Base-by-base conservation (phyloP, 2,113 vertebrate species). In the Lasiurus cinereus region DNA sequence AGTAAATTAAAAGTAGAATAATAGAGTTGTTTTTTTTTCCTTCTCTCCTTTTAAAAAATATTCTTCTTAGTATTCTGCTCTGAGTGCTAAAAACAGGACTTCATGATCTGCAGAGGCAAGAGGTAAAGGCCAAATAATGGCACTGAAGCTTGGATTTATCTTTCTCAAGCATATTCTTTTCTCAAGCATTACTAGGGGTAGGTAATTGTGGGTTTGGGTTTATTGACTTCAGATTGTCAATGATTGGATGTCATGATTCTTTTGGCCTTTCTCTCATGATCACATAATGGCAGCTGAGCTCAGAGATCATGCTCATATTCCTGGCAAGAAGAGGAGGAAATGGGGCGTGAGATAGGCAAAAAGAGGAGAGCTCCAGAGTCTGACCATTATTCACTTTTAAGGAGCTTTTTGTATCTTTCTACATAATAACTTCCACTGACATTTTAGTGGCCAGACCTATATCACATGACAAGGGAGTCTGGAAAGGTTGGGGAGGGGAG, bases 81-180 rank as follows among this genome's bases (percentile, higher is more conserved):
- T 83, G 0, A 83, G 82, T 13, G 14, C 72, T 78, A 56, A 33
- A 66, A 87, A 43, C 39, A 79, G n/a, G 14, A 54, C 56, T 69
- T 76, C 52, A n/a, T 10, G 0, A 54, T 77, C 94, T 83, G 4
- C n/a, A 77, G 46, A 77, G 8, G 19, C 54, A 74, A 83, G 69
- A 70, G 82, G 16, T 29, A 82, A 16, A 88, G 29, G 14, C n/a
- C 56, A 88, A 48, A 48, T 64, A 33, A 78, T 52, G 54, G 24
- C n/a, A n/a, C 70, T 43, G 29, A 8, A 88, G 19, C 3, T 86
- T 48, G 24, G 2, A 18, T 39, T 82, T 56, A 2, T 78, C 73
- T 78, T 93, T 83, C 88, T 62, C 31, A 46, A 66, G 27, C 64
- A 31, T 56, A 69, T 52, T 78, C 50, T 85, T 90, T 82, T 69